A percentile compares a stretch with the other conserved stretches of the same genome.
Conservation (phyloP, 2,888 invertebrate genomes). For the Melitaea athalia region DNA sequence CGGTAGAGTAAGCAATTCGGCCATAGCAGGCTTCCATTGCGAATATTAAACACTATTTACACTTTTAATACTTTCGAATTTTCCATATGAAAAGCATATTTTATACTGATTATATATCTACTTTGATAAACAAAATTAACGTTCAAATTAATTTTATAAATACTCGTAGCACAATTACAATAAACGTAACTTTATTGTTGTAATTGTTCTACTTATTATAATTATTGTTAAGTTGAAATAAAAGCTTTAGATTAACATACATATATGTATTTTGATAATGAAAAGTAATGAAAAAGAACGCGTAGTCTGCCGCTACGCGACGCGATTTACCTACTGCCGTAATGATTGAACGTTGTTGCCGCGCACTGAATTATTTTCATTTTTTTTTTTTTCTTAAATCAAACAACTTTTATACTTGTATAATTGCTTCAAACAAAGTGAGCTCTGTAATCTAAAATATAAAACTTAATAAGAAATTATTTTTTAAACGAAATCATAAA, state of each 20-base stretch:
- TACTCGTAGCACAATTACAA: neutral
- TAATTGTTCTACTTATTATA: neutral
- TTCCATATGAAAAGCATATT: neutral
- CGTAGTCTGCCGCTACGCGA: neutral
- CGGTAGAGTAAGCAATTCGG: slow-evolving; percentile 71
- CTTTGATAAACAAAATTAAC: neutral
- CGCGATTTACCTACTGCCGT: slow-evolving; percentile 19
- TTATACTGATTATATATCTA: neutral
- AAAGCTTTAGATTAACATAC: neutral
- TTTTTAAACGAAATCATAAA: neutral
- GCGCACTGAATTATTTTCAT: neutral
- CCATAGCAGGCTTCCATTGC: slow-evolving; percentile 76
- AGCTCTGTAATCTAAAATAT: neutral
- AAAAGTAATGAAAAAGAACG: neutral
- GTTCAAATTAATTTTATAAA: neutral
- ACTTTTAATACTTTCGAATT: slow-evolving; percentile 29
- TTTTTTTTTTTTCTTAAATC: neutral
- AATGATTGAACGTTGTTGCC: slow-evolving; percentile 9
- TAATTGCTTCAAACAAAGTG: no score
- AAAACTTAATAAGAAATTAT: neutral
- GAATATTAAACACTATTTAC: slow-evolving; percentile 44
- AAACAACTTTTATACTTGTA: neutral
- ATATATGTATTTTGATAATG: no score
- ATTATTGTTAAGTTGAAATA: neutral
- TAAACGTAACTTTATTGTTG: neutral